Evolutionary conservation across 2,797 vertebrate genomes (phyloP), one percentile per base, ranked within the genome.

Genomic region (Caiman crocodilus): DNA sequence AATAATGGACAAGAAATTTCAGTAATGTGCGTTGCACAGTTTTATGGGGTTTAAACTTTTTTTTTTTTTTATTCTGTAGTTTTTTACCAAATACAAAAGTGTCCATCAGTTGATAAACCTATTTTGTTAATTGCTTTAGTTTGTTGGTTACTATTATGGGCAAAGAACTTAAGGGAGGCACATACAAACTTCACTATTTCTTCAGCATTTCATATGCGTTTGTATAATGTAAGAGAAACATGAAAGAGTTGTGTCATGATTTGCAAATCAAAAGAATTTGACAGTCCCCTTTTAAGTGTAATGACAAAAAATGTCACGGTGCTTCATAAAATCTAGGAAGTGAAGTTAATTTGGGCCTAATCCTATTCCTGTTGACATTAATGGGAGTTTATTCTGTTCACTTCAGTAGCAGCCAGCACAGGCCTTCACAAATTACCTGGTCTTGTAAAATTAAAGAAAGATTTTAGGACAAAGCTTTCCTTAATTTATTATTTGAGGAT

Each of bases 401-500:
- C 67, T 69, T 30, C 69, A 0, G 1, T 78, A 15, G 25, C 76
- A 92, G 77, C n/a, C 30, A 42, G 32, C 69, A 42, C 42, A 73
- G 69, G 69, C 14, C 26, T 6, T 50, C 69, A 73, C 17, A 73
- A 26, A 73, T 42, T 50, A 35, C 42, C 42, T 23, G 42, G 35
- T 73, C 6, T 13, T 13, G 12, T 42, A 21, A 35, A 42, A 73
- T 25, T 8, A 50, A 50, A 50, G 42, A 50, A 50, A 50, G 42
- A 9, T 50, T 50, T 25, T 76, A 76, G 32, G 56, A 57, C 89
- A 82, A 87, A 87, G 83, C 1, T 1, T 75, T 13, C 10, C 14
- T 92, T 89, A 80, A 58, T 58, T 94, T 92, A 12, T n/a, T 32
- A 58, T 91, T 91, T 85, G 67, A 84, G 69, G 8, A 56, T 89